A percentile compares a stretch with the other conserved stretches of the same genome.
Conservation (phyloP, 1,140 invertebrate genomes). For the Brachionus angularis region DNA sequence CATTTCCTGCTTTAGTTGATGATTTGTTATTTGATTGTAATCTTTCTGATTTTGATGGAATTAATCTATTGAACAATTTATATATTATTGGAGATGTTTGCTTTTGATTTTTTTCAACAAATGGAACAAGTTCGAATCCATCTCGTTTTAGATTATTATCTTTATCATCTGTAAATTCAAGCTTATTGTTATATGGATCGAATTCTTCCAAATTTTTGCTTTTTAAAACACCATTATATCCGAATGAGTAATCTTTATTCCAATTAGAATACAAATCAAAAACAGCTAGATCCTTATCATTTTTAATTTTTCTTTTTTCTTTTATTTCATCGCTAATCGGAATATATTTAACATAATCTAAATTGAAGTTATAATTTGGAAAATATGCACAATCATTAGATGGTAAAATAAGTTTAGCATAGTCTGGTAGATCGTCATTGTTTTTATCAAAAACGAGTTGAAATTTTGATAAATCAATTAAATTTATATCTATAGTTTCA, state of each 20-base stretch:
- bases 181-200: neutral
- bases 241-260: neutral
- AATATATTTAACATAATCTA: too few relatives aligned
- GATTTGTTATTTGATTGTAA: too few relatives aligned
- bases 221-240: neutral
- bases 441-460: neutral
- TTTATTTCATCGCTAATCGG: neutral
- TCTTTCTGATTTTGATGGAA: too few relatives aligned
- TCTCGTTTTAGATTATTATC: neutral
- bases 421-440: neutral
- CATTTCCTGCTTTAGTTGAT: too few relatives aligned
- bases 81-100: too few relatives aligned
- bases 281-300: neutral
- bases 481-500: neutral
- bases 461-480: neutral
- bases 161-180: neutral
- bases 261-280: neutral
- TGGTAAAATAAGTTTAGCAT: neutral
- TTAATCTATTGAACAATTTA: too few relatives aligned
- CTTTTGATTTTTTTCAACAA: too few relatives aligned
- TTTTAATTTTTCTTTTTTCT: neutral
- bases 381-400: conserved; percentile 33
- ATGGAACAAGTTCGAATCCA: neutral
- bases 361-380: neutral
- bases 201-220: neutral